A percentile compares a stretch with the other conserved stretches of the same genome.
Conservation (phyloP, 2,888 invertebrate species). For the Acanthosepion esculentum region DNA sequence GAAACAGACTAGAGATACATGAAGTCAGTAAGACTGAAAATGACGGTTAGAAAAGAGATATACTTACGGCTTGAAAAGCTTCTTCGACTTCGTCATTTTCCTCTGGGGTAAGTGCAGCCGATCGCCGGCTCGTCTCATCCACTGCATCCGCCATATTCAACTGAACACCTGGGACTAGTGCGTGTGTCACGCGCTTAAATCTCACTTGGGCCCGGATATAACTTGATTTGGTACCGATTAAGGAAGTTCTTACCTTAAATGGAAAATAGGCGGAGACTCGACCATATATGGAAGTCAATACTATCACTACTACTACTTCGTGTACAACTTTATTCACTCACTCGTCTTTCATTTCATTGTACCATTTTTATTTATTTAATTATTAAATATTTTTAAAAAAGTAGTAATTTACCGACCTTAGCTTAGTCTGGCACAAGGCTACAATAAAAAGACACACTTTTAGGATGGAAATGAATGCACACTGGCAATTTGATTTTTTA, state of each 20-base stretch:
- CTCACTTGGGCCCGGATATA: neutral
- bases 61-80: constrained; percentile 52
- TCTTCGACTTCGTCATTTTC: constrained; percentile 51
- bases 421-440: no score
- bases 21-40: neutral
- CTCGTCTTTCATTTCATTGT: neutral
- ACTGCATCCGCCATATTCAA: constrained; percentile 12
- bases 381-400: neutral
- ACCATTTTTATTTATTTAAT: neutral
- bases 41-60: neutral
- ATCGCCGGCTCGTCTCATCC: constrained; percentile 43
- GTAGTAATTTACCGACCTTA: no score
- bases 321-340: neutral
- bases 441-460: no score
- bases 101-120: constrained; percentile 52
- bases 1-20: neutral
- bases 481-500: no score
- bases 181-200: neutral
- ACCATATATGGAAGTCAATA: neutral
- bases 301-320: constrained; percentile 9
- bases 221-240: neutral
- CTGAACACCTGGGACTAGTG: neutral
- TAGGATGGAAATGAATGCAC: no score
- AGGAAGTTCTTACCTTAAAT: neutral
- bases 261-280: neutral